phyloP scores from a whole-genome alignment of 2,113 vertebrate genomes.

The Carettochelys insculpta region DNA sequence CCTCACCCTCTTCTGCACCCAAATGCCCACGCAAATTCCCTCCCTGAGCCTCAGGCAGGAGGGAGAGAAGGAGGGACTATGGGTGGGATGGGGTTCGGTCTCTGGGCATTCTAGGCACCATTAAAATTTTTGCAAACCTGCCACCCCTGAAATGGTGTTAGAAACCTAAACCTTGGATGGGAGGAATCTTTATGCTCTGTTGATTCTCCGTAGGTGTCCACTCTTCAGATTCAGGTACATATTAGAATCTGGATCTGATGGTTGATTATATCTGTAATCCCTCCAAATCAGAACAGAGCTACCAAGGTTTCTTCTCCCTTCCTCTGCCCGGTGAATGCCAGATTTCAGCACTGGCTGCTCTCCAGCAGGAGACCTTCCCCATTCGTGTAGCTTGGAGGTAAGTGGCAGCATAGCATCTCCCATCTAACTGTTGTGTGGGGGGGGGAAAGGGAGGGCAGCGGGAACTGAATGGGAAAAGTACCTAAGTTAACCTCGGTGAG shows the following conservation, averaged over 20 bases:
- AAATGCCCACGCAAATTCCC: no score
- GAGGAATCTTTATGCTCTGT: background rate
- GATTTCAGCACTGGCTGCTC: background rate
- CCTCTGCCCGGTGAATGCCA: background rate
- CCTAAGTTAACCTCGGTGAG: conserved; percentile 12
- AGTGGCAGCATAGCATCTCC: background rate
- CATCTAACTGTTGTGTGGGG: background rate
- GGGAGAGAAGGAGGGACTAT: no score
- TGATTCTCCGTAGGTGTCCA: background rate
- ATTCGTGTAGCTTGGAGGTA: background rate
- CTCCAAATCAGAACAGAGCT: background rate
- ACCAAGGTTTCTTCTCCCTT: background rate
- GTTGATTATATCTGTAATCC: background rate
- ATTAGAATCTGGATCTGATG: no score
- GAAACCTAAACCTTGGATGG: background rate
- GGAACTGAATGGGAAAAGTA: background rate
- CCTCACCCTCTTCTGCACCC: no score
- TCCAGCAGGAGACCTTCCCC: background rate
- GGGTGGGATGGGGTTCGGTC: no score
- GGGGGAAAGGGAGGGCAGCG: no score
- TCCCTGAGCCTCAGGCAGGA: no score
- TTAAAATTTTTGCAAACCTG: no score
- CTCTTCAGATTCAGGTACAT: background rate
- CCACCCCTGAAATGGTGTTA: background rate
- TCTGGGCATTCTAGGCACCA: no score